Evolutionary conservation across 2,888 invertebrate species (phyloP).

Genomic region (Seira ritae): DNA sequence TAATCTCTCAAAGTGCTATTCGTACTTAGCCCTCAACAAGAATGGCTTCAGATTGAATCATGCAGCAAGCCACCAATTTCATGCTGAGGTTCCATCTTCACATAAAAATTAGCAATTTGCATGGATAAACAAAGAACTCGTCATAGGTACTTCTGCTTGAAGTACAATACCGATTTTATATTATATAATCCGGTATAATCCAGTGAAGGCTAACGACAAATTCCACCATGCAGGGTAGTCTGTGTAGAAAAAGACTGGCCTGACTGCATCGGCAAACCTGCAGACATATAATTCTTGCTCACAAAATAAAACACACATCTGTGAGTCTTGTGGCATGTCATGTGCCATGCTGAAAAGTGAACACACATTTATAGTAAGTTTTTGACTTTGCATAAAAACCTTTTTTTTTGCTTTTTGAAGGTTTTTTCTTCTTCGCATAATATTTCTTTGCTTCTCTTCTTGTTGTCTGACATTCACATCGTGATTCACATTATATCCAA

Average conservation of each 20-base stretch:
- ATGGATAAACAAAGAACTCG: background rate
- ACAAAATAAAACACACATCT: too few species aligned
- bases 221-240: too few species aligned
- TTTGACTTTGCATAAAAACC: slow-evolving; percentile 40
- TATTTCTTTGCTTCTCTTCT: slow-evolving; percentile 30
- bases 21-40: too few species aligned
- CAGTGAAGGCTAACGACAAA: background rate
- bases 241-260: background rate
- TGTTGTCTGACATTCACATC: slow-evolving; percentile 24
- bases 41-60: background rate
- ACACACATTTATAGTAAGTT: background rate
- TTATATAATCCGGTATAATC: background rate
- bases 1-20: too few species aligned
- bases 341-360: too few species aligned
- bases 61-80: too few species aligned
- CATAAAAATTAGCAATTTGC: background rate
- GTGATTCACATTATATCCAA: slow-evolving; percentile 19
- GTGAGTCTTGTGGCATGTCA: too few species aligned
- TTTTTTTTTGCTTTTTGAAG: slow-evolving; percentile 32
- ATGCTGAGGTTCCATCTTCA: too few species aligned
- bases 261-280: background rate
- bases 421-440: slow-evolving; percentile 42
- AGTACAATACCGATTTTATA: background rate
- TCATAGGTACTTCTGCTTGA: background rate
- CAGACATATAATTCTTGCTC: too few species aligned